A percentile compares a stretch with the other conserved stretches of the same genome.
These are phyloP conservation scores for Cisticola juncidis DNA, from an alignment of 2,113 vertebrate genomes.

Conservation along the genomic window DNA sequence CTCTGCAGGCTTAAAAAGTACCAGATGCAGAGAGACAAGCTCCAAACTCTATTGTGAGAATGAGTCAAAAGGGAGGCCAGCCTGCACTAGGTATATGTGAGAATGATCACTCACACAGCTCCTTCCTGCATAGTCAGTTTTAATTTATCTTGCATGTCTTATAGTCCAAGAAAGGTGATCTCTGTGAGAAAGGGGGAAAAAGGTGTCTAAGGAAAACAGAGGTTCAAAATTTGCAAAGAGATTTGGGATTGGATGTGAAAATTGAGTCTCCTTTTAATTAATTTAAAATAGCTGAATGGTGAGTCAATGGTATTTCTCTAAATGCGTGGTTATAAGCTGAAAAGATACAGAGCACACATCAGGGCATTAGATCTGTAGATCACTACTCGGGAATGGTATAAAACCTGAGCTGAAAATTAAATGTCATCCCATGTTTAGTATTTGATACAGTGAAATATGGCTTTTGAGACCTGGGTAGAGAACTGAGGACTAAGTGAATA, in stretches of 20 bases:
- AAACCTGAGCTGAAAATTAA: constrained; percentile 64
- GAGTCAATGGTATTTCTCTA: background rate
- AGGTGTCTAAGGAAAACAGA: background rate
- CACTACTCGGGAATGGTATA: background rate
- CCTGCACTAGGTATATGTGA: background rate
- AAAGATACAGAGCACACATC: background rate
- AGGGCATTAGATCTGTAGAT: constrained; percentile 11
- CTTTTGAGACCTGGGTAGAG: constrained; percentile 29
- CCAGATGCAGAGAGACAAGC: background rate
- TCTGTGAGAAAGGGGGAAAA: background rate
- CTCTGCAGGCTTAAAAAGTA: background rate
- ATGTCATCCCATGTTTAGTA: constrained; percentile 57
- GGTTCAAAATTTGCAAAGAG: constrained; percentile 38
- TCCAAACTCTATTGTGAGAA: background rate
- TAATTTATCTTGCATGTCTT: constrained; percentile 9
- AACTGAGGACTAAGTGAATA: constrained; percentile 9
- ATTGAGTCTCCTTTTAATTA: constrained; percentile 52
- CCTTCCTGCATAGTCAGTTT: background rate
- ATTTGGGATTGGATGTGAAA: constrained; percentile 52
- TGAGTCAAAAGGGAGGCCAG: background rate
- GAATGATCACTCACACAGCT: background rate
- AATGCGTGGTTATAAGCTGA: background rate
- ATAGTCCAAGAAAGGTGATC: background rate
- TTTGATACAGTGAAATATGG: constrained; percentile 57
- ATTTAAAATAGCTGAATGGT: constrained; percentile 18